Conservation (phyloP, 2,888 invertebrate species). For the Rotaria sp. region DNA sequence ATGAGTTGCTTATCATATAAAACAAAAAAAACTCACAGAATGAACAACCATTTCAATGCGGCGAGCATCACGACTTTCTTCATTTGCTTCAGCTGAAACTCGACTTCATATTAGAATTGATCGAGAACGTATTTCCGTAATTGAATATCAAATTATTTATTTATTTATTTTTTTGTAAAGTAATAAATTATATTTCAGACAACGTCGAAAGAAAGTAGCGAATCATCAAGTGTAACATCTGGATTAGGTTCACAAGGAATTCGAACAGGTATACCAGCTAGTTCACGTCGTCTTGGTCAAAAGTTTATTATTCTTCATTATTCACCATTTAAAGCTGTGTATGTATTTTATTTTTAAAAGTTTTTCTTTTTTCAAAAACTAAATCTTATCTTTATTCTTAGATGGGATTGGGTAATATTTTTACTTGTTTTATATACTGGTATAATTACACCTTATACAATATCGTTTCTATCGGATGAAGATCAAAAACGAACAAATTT, state of each 20-base stretch:
- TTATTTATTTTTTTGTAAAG: too few species aligned
- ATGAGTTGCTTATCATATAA: neutral
- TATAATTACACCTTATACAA: slow-evolving; percentile 53
- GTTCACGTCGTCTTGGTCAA: slow-evolving; percentile 43
- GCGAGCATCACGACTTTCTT: neutral
- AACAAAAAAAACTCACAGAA: too few species aligned
- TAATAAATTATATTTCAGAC: neutral
- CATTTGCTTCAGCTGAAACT: neutral
- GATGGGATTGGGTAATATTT: slow-evolving; percentile 55
- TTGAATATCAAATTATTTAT: neutral
- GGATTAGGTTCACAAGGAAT: neutral
- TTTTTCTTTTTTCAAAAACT: too few species aligned
- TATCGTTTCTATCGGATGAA: slow-evolving; percentile 53
- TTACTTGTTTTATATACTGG: slow-evolving; percentile 55
- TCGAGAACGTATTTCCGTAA: neutral
- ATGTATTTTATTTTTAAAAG: neutral
- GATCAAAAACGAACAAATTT: slow-evolving; percentile 38
- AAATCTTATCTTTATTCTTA: neutral
- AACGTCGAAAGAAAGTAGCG: neutral
- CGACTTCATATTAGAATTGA: neutral
- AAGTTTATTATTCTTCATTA: slow-evolving; percentile 55
- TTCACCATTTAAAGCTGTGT: slow-evolving; percentile 55
- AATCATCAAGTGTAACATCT: neutral
- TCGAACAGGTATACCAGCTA: neutral
- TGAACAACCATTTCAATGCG: neutral